Percentiles rank a stretch among this genome's conserved stretches.
These are phyloP conservation scores for Mythimna loreyi DNA, from an alignment of 2,888 invertebrate genomes.

Conservation along the genomic window DNA sequence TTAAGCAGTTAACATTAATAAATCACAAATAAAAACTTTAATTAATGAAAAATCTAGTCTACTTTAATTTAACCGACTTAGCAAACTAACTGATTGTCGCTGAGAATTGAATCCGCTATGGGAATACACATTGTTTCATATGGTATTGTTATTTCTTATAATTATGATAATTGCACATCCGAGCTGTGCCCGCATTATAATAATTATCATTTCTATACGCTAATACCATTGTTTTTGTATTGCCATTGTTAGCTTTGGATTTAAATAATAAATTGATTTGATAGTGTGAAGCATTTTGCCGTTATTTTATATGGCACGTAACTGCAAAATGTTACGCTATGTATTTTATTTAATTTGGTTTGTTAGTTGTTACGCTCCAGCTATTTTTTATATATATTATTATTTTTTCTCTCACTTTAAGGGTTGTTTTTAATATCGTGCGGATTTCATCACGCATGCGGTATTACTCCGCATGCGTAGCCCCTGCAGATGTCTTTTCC, in stretches of 20 bases:
- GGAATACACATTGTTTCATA: constrained; percentile 44
- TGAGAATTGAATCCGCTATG: constrained; percentile 31
- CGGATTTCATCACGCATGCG: too few species aligned
- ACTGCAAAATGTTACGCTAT: neutral
- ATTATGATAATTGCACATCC: constrained; percentile 52
- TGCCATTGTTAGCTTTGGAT: constrained; percentile 29
- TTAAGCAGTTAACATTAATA: neutral
- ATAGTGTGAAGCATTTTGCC: constrained; percentile 5
- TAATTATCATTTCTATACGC: constrained; percentile 41
- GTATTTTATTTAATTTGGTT: constrained; percentile 2
- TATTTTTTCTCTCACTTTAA: too few species aligned
- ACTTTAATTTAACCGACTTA: constrained; percentile 27
- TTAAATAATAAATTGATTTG: constrained; percentile 42
- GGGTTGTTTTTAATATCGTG: too few species aligned
- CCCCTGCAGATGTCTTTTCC: too few species aligned
- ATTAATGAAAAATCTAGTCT: constrained; percentile 21
- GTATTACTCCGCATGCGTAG: too few species aligned
- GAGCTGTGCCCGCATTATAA: constrained; percentile 28
- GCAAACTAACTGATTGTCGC: constrained; percentile 16
- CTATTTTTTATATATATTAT: neutral
- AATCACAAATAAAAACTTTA: constrained; percentile 1
- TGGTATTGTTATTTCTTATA: constrained; percentile 54
- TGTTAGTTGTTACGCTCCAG: too few species aligned
- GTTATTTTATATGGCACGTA: constrained; percentile 23
- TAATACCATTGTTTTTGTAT: constrained; percentile 41